These are phyloP conservation scores for Habrosyne pyritoides DNA, from an alignment of 2,888 invertebrate species.

Conservation along the genomic window DNA sequence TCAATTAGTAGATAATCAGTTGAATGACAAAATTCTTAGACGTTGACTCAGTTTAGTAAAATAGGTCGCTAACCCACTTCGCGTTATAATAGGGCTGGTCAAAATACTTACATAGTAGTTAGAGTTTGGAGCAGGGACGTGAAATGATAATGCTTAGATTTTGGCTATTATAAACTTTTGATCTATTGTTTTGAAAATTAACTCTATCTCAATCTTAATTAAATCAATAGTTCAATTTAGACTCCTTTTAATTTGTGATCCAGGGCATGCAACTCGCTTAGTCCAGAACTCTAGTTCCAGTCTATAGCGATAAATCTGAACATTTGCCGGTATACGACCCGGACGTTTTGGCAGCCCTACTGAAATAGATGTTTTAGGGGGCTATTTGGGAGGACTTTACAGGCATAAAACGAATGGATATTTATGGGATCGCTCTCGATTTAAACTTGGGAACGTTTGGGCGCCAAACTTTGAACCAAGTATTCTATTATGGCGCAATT, in stretches of 20 bases:
- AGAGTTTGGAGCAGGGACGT: too few species aligned
- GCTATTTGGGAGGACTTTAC: conserved; percentile 4
- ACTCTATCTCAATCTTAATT: too few species aligned
- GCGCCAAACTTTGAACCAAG: not conserved
- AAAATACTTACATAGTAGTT: not conserved
- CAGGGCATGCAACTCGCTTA: not conserved
- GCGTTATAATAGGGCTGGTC: not conserved
- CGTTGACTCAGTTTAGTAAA: conserved; percentile 38
- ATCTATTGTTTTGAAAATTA: too few species aligned
- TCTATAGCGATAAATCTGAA: not conserved
- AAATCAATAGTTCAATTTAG: not conserved
- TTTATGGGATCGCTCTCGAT: conserved; percentile 5
- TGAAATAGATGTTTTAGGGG: conserved; percentile 2
- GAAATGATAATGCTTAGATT: too few species aligned
- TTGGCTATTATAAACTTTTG: too few species aligned
- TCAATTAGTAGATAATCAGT: conserved; percentile 40
- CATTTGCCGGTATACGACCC: not conserved
- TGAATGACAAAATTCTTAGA: conserved; percentile 40
- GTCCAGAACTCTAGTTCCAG: not conserved
- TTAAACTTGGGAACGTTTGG: conserved; percentile 4
- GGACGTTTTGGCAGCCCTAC: conserved; percentile 1
- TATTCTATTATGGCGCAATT: not conserved
- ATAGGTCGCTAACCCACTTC: conserved; percentile 21
- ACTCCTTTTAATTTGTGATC: not conserved
- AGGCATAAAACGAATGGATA: conserved; percentile 4